phyloP scores from a whole-genome alignment of 2,888 invertebrate genomes.

The Antheraea yamamai region DNA sequence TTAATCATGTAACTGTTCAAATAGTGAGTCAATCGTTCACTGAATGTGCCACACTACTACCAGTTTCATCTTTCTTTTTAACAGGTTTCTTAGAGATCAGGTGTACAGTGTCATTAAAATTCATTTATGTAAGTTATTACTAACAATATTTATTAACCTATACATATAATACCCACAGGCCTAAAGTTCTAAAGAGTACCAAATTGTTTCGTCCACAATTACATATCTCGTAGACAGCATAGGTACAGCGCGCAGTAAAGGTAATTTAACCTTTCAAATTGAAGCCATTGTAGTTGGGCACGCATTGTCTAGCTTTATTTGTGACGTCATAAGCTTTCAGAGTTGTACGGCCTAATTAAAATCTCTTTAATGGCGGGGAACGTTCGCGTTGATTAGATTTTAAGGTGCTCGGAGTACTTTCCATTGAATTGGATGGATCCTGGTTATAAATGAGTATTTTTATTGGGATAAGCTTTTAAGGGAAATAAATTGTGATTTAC shows the following conservation, averaged over 20 bases:
- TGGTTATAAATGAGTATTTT: conserved; percentile 23
- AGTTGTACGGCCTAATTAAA: conserved; percentile 64
- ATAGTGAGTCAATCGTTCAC: too few relatives aligned
- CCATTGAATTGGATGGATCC: conserved; percentile 42
- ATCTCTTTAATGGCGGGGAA: conserved; percentile 50
- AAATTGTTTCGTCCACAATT: neutral
- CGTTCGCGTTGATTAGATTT: conserved; percentile 61
- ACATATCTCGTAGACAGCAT: neutral
- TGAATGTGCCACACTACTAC: too few relatives aligned
- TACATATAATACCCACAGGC: neutral
- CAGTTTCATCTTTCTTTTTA: neutral
- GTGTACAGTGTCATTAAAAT: neutral
- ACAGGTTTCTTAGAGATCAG: neutral
- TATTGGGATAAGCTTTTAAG: conserved; percentile 12
- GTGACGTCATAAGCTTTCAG: conserved; percentile 51
- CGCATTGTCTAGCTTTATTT: conserved; percentile 53
- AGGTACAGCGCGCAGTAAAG: neutral
- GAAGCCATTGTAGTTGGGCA: conserved; percentile 49
- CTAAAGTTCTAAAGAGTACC: neutral
- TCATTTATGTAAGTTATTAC: neutral
- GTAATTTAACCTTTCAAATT: conserved; percentile 46
- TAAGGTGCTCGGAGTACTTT: conserved; percentile 52
- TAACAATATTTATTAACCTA: neutral
- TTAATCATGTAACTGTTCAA: too few relatives aligned
- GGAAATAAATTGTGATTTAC: conserved; percentile 18